Evolutionary conservation across 2,113 vertebrate genomes (phyloP).

Genomic region (Neogobius melanostomus): DNA sequence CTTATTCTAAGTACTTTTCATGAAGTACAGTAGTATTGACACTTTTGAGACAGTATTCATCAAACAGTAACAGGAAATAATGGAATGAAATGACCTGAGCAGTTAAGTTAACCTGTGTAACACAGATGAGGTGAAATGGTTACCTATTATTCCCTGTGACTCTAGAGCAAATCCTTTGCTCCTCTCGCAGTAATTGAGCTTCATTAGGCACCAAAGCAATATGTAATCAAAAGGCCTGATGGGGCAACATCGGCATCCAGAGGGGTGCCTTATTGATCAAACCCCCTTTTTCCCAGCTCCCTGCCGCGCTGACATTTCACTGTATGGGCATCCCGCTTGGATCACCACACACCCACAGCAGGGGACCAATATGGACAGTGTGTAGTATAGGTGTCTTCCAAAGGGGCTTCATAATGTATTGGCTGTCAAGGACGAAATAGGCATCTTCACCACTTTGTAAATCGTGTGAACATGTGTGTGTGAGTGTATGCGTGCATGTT

Average conservation of each 20-base stretch:
- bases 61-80: not conserved
- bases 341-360: constrained; percentile 57
- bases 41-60: too few relatives aligned
- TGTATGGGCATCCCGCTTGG: constrained; percentile 59
- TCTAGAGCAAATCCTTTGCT: constrained; percentile 53
- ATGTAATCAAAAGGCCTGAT: constrained; percentile 70
- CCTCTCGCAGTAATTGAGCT: constrained; percentile 62
- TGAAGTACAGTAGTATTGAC: too few relatives aligned
- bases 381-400: constrained; percentile 5
- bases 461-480: constrained; percentile 24
- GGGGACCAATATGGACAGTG: constrained; percentile 39
- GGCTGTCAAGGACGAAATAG: not conserved
- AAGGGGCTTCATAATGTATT: not conserved
- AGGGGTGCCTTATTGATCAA: constrained; percentile 72
- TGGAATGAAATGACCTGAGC: not conserved
- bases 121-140: constrained; percentile 16
- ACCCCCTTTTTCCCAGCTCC: constrained; percentile 60
- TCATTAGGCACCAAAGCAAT: constrained; percentile 70
- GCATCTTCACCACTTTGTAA: constrained; percentile 8
- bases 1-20: too few relatives aligned
- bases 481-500: constrained; percentile 3
- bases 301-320: constrained; percentile 71
- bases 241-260: constrained; percentile 37
- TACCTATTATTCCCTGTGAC: constrained; percentile 47
- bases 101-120: not conserved